Evolutionary conservation across 2,888 invertebrate genomes (phyloP).

Genomic region (Drosophila tripunctata): DNA sequence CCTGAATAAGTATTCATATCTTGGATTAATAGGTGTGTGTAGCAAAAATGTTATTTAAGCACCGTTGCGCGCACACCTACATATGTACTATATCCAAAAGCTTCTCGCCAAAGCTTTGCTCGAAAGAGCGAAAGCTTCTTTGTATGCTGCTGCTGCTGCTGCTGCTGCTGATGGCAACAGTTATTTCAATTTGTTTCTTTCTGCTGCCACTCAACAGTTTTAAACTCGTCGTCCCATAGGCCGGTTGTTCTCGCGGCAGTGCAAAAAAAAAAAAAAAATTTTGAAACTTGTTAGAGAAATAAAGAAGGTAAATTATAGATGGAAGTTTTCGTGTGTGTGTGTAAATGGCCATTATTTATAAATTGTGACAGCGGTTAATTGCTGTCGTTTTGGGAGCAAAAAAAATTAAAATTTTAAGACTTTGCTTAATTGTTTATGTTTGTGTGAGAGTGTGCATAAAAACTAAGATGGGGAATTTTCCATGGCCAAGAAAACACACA

Average conservation of each 20-base stretch:
- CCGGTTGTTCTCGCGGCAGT: slow-evolving; percentile 29
- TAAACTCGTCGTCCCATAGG: slow-evolving; percentile 39
- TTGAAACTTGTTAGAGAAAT: slow-evolving; percentile 6
- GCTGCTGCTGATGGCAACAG: too few relatives aligned
- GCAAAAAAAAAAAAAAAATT: too few relatives aligned
- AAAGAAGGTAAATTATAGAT: slow-evolving; percentile 31
- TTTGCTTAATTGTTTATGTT: slow-evolving; percentile 19
- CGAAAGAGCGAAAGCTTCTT: slow-evolving; percentile 39
- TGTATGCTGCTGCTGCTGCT: slow-evolving; percentile 3
- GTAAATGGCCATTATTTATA: slow-evolving; percentile 5
- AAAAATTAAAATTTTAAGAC: neutral
- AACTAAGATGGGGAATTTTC: slow-evolving; percentile 48
- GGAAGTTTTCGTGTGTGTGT: neutral
- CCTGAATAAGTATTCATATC: slow-evolving; percentile 44
- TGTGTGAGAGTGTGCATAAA: slow-evolving; percentile 19
- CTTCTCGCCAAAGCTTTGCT: slow-evolving; percentile 35
- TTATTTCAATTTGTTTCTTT: slow-evolving; percentile 21
- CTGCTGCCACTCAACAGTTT: slow-evolving; percentile 57
- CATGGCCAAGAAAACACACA: slow-evolving; percentile 31
- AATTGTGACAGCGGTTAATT: slow-evolving; percentile 12
- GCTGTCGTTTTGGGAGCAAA: neutral
- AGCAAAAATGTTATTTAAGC: neutral
- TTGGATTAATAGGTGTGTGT: slow-evolving; percentile 14
- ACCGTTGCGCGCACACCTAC: slow-evolving; percentile 48
- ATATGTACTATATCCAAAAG: too few relatives aligned